These are phyloP conservation scores for Agrotis exclamationis DNA, from an alignment of 2,888 invertebrate species.

Conservation along the genomic window DNA sequence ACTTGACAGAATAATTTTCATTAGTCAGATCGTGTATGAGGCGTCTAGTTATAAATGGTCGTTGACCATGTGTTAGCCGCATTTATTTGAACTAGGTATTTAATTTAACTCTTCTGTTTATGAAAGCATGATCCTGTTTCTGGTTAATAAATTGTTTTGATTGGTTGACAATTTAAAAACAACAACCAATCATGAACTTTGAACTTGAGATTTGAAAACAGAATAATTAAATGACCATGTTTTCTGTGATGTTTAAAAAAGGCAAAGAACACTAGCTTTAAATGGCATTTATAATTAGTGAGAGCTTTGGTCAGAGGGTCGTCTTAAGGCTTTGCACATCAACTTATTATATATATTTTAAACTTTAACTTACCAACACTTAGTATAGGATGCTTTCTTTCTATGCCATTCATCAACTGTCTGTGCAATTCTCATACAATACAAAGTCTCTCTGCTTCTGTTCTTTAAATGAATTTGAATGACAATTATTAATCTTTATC, in stretches of 20 bases:
- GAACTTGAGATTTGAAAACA: conserved; percentile 12
- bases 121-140: neutral
- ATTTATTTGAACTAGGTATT: neutral
- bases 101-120: neutral
- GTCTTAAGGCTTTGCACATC: too few species aligned
- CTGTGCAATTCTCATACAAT: neutral
- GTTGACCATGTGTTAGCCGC: neutral
- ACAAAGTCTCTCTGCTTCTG: too few species aligned
- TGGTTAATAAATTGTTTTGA: neutral
- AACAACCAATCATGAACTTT: conserved; percentile 5
- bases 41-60: too few species aligned
- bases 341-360: too few species aligned
- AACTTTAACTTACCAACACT: too few species aligned
- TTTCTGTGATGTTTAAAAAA: neutral
- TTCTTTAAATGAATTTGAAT: neutral
- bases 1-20: too few species aligned
- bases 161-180: neutral
- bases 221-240: conserved; percentile 19
- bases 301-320: too few species aligned
- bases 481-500: neutral
- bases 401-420: neutral
- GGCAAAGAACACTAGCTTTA: neutral
- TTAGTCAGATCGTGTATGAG: too few species aligned
- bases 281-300: too few species aligned
- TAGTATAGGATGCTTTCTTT: neutral